A percentile compares a stretch with the other conserved stretches of the same genome.
Evolutionary conservation across 2,113 vertebrate species (phyloP).

Genomic region (Lutjanus erythropterus): DNA sequence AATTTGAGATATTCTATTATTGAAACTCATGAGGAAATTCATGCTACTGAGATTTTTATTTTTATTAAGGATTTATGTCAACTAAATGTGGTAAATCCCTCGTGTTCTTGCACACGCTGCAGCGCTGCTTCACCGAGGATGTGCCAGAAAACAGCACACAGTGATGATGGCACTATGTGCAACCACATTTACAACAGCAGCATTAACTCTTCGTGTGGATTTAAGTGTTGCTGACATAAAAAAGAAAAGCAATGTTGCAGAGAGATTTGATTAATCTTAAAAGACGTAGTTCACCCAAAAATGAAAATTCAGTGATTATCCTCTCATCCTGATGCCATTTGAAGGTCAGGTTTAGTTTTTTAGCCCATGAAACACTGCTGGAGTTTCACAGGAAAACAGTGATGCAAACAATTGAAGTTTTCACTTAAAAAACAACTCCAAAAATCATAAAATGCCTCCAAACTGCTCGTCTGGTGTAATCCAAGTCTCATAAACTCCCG

Average conservation of each 20-base stretch:
- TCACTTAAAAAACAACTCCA: too few relatives aligned
- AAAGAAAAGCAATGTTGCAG: not conserved
- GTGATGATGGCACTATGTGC: not conserved
- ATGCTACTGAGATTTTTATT: not conserved
- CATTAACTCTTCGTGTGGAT: not conserved
- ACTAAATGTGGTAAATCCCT: not conserved
- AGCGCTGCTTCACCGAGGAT: not conserved
- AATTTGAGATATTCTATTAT: not conserved
- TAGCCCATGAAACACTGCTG: too few relatives aligned
- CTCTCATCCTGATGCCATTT: too few relatives aligned
- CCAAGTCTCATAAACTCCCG: too few relatives aligned
- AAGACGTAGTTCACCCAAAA: too few relatives aligned
- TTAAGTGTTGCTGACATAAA: too few relatives aligned
- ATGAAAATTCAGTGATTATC: too few relatives aligned
- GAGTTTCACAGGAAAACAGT: too few relatives aligned
- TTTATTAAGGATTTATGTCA: constrained; percentile 7
- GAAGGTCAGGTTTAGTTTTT: too few relatives aligned
- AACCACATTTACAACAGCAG: not conserved
- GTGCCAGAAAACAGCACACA: not conserved
- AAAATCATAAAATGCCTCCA: too few relatives aligned
- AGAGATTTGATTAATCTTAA: not conserved
- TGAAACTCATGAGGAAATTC: not conserved
- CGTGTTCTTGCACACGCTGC: not conserved
- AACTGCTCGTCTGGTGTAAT: too few relatives aligned
- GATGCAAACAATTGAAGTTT: too few relatives aligned